Conservation (phyloP, 2,113 vertebrate species). For the Eubucco bourcierii region DNA sequence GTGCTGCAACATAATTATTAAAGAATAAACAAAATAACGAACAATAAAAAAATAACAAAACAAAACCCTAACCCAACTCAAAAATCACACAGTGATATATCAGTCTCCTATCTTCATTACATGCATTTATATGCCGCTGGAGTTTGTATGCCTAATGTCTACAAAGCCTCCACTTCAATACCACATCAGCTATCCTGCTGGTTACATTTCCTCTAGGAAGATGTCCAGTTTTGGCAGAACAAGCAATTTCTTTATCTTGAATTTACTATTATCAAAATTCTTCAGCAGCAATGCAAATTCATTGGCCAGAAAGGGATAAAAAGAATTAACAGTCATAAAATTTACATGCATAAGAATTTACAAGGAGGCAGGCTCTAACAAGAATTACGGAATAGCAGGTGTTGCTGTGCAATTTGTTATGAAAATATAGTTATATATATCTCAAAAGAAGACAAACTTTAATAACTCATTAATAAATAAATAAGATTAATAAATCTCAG, state of each 20-base stretch:
- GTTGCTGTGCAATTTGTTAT: background rate
- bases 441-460: background rate
- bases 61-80: too few species aligned
- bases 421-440: background rate
- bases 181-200: background rate
- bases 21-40: too few species aligned
- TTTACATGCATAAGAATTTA: background rate
- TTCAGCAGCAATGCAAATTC: conserved; percentile 4
- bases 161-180: background rate
- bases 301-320: background rate
- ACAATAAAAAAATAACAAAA: too few species aligned
- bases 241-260: background rate
- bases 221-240: background rate
- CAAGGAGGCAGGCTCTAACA: background rate
- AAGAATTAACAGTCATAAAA: background rate
- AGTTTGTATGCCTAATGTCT: background rate
- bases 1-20: background rate
- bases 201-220: background rate
- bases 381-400: background rate
- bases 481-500: too few species aligned
- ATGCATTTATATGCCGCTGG: accelerated
- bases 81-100: background rate
- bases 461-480: background rate
- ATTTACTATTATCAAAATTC: background rate
- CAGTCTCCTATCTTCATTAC: background rate